phyloP scores from a whole-genome alignment of 2,797 vertebrate genomes.

The Pantherophis vulpinus region DNA sequence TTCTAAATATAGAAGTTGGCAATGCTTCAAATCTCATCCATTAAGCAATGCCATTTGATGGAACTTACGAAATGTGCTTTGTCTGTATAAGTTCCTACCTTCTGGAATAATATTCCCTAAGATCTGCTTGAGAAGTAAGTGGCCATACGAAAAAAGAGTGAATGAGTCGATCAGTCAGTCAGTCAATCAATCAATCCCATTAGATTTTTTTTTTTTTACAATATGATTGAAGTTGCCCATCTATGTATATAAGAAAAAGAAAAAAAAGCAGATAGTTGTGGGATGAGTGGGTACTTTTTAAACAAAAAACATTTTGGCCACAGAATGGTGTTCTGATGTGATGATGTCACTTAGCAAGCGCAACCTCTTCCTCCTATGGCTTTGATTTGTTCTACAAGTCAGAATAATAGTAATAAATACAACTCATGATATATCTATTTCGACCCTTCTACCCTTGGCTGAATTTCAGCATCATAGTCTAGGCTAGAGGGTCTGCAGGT shows the following conservation, averaged over 20 bases:
- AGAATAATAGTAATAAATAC: background rate
- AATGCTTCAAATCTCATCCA: background rate
- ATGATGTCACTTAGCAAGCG: background rate
- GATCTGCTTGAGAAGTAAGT: background rate
- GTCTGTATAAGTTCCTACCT: background rate
- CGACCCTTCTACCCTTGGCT: background rate
- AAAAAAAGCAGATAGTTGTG: background rate
- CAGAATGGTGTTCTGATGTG: background rate
- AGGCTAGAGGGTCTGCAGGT: background rate
- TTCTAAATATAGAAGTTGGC: background rate
- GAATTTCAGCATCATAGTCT: background rate
- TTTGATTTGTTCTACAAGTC: background rate
- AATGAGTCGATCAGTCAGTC: background rate
- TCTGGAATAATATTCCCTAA: background rate
- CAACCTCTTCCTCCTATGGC: background rate
- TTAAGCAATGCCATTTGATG: background rate
- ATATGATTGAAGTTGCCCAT: background rate
- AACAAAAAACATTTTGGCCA: background rate
- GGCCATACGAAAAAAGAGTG: background rate
- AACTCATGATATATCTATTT: background rate
- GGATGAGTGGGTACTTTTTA: background rate
- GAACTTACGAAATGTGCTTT: background rate
- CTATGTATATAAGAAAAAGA: background rate
- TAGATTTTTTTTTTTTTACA: background rate
- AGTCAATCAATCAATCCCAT: background rate